phyloP scores from a whole-genome alignment of 2,888 invertebrate species.

The Exephanes ischioxanthus region DNA sequence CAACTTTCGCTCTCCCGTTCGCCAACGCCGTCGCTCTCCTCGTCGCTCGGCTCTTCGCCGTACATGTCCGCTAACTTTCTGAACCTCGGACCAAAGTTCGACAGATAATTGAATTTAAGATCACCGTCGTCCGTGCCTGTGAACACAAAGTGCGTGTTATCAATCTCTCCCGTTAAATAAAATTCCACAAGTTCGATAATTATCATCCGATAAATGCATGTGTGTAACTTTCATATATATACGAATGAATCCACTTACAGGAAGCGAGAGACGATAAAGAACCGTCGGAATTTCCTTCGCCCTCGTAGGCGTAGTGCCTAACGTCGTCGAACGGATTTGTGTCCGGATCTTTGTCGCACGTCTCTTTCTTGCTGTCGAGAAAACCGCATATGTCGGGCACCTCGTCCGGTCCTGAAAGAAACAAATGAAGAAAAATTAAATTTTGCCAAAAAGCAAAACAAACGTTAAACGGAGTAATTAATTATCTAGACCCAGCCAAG shows the following conservation, averaged over 20 bases:
- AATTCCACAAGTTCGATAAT: constrained; percentile 1
- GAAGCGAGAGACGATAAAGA: constrained; percentile 97
- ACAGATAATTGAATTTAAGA: constrained; percentile 96
- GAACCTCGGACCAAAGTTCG: constrained; percentile 98
- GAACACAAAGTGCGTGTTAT: constrained; percentile 40
- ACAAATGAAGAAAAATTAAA: constrained; percentile 55
- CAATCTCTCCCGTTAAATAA: constrained; percentile 8
- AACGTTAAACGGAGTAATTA: neutral
- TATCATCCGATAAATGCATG: neutral
- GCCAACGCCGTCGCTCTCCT: constrained; percentile 91
- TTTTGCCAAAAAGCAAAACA: neutral
- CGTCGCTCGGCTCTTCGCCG: constrained; percentile 94
- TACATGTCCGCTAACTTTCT: constrained; percentile 97
- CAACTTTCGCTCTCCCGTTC: constrained; percentile 91
- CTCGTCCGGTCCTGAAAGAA: constrained; percentile 86
- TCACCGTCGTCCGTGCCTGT: constrained; percentile 95
- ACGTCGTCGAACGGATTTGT: constrained; percentile 98
- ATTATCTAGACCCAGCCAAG: neutral
- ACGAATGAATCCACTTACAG: constrained; percentile 86
- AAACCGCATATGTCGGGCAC: constrained; percentile 95
- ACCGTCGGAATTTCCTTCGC: constrained; percentile 96
- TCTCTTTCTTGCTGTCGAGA: constrained; percentile 94
- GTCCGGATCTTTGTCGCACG: constrained; percentile 96
- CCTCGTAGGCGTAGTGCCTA: constrained; percentile 98
- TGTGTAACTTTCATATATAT: neutral